These are phyloP conservation scores for Eupeodes corollae DNA, from an alignment of 1,140 invertebrate species.

Conservation along the genomic window DNA sequence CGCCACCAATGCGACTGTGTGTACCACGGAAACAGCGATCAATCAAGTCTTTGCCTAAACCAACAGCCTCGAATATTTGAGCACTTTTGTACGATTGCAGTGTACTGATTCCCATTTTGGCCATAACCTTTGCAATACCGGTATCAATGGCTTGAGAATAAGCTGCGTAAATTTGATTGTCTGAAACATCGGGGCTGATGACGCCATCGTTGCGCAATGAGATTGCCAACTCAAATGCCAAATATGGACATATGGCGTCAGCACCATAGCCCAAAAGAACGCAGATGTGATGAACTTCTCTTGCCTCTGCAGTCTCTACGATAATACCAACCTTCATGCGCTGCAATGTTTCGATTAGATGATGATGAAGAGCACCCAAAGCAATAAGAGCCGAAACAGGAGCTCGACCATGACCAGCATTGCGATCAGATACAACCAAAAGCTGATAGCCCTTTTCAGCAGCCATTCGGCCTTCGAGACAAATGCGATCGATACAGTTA, in stretches of 20 bases:
- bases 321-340: slow-evolving; percentile 93
- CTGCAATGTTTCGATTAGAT: slow-evolving; percentile 87
- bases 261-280: slow-evolving; percentile 93
- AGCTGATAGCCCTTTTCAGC: slow-evolving; percentile 73
- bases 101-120: slow-evolving; percentile 99
- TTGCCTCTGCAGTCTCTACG: slow-evolving; percentile 86
- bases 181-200: slow-evolving; percentile 59
- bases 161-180: slow-evolving; percentile 71
- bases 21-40: slow-evolving; percentile 93
- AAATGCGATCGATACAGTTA: slow-evolving; percentile 67
- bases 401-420: slow-evolving; percentile 56
- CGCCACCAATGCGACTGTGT: slow-evolving; percentile 87
- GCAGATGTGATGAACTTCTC: slow-evolving; percentile 95
- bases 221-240: slow-evolving; percentile 86
- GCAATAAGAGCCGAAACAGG: slow-evolving; percentile 77
- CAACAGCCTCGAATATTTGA: slow-evolving; percentile 98
- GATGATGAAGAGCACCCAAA: slow-evolving; percentile 86
- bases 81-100: slow-evolving; percentile 99
- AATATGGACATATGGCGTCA: slow-evolving; percentile 93
- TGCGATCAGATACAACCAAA: slow-evolving; percentile 79
- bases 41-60: slow-evolving; percentile 82
- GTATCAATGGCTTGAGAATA: slow-evolving; percentile 55
- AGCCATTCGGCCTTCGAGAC: slow-evolving; percentile 69
- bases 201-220: slow-evolving; percentile 71
- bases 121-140: slow-evolving; percentile 83